Conservation (phyloP, 2,888 invertebrate species). For the Trachelus tabidus region DNA sequence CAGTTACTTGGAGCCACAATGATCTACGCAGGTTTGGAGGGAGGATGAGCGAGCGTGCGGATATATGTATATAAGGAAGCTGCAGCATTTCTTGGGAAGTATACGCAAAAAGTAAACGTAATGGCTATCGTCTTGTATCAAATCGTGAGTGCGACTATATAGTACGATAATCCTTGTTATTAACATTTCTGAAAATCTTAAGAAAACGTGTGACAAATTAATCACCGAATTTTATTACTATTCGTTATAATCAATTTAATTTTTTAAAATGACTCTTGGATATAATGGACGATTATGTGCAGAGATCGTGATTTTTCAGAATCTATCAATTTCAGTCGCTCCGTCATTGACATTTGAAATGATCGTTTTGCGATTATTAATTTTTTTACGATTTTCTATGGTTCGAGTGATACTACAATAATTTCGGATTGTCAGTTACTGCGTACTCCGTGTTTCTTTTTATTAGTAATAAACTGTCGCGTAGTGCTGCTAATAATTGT, state of each 20-base stretch:
- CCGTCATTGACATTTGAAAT: not conserved
- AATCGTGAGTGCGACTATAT: not conserved
- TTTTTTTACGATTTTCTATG: not conserved
- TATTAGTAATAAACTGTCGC: not conserved
- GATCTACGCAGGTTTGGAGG: not conserved
- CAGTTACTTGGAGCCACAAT: not conserved
- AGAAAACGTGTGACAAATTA: not conserved
- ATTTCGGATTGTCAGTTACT: not conserved
- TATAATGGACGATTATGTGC: too few relatives aligned
- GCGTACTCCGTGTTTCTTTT: not conserved
- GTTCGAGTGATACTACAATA: not conserved
- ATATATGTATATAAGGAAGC: not conserved
- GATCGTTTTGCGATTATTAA: not conserved
- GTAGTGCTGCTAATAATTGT: not conserved
- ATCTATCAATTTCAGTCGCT: too few relatives aligned
- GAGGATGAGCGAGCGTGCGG: not conserved
- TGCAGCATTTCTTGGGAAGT: not conserved
- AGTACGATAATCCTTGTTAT: not conserved
- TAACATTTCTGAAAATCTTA: not conserved
- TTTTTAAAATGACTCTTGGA: too few relatives aligned
- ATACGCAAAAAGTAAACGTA: not conserved
- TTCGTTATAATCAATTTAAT: too few relatives aligned
- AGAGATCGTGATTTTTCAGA: too few relatives aligned
- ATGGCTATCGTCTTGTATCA: not conserved
- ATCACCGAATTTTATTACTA: too few relatives aligned